A percentile compares a stretch with the other conserved stretches of the same genome.
phyloP scores from a whole-genome alignment of 2,113 vertebrate genomes.

The Zosterops lateralis region DNA sequence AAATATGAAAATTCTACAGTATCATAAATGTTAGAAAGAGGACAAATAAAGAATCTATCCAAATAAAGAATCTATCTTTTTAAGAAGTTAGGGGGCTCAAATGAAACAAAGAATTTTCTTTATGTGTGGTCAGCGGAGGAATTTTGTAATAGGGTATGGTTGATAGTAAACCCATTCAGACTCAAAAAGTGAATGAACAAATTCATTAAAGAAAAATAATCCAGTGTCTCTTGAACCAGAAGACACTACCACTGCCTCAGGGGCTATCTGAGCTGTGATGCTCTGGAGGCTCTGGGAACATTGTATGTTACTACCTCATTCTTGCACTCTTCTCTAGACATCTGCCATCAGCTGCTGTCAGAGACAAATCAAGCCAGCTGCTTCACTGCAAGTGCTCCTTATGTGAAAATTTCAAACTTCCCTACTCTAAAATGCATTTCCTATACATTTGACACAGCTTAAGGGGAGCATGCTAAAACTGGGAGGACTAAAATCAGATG shows the following conservation, averaged over 20 bases:
- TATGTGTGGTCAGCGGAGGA: background rate
- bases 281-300: background rate
- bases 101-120: background rate
- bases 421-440: background rate
- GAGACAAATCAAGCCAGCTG: background rate
- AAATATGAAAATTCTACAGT: background rate
- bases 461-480: background rate
- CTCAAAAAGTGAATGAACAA: background rate
- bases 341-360: background rate
- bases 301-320: background rate
- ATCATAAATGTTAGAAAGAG: background rate
- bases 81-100: background rate
- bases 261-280: background rate
- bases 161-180: background rate
- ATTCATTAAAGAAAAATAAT: background rate
- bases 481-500: background rate
- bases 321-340: background rate
- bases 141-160: background rate
- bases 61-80: background rate
- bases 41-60: background rate
- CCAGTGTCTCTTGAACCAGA: background rate
- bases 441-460: background rate
- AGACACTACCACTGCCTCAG: background rate
- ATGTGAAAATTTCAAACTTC: background rate
- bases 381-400: background rate